Conservation (phyloP, 2,113 vertebrate species). For the Clarias magur region DNA sequence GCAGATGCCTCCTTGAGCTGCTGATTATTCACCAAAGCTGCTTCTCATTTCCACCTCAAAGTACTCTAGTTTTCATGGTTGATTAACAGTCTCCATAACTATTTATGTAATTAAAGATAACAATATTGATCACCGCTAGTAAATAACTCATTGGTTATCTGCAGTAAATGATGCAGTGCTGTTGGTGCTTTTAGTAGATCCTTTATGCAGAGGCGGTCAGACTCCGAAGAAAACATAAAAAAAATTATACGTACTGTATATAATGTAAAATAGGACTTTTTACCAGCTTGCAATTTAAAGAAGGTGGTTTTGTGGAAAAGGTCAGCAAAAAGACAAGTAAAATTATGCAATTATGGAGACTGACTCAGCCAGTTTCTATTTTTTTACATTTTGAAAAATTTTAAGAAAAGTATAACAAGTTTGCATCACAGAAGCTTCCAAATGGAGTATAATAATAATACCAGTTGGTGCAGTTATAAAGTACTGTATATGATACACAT, state of each 20-base stretch:
- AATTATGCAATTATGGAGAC: background rate
- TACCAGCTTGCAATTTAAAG: background rate
- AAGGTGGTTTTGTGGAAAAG: background rate
- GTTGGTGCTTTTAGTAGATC: background rate
- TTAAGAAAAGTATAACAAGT: background rate
- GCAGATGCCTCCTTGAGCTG: constrained; percentile 38
- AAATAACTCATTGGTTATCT: background rate
- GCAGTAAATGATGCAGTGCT: background rate
- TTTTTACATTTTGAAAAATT: background rate
- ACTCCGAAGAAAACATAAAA: background rate
- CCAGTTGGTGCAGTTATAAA: background rate
- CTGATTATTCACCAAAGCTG: constrained; percentile 43
- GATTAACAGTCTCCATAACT: constrained; percentile 46
- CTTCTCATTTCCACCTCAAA: constrained; percentile 45
- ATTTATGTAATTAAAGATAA: constrained; percentile 50
- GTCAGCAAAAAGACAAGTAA: background rate
- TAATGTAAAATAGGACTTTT: constrained; percentile 1
- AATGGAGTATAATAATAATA: background rate
- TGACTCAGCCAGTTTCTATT: background rate
- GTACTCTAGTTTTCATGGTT: constrained; percentile 7
- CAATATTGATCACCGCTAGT: constrained; percentile 10
- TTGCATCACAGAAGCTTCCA: background rate
- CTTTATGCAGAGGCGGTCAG: background rate
- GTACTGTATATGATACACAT: background rate
- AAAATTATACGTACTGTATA: background rate